Evolutionary conservation across 2,888 invertebrate species (phyloP).

Genomic region (Notodonta ziczac): DNA sequence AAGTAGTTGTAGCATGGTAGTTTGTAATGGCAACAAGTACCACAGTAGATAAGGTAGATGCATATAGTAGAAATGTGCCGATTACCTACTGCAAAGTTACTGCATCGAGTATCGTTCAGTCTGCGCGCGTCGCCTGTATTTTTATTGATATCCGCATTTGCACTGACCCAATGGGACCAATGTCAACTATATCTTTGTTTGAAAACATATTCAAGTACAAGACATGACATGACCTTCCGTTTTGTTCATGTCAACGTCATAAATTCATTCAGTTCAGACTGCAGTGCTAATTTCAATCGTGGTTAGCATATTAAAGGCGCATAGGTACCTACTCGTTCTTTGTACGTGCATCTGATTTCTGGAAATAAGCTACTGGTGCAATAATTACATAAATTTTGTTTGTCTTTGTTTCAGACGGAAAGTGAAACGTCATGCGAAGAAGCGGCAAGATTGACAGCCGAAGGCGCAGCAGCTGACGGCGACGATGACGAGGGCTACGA

Average conservation of each 20-base stretch:
- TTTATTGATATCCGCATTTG: conserved; percentile 22
- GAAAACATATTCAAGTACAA: too few relatives aligned
- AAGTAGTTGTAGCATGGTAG: not conserved
- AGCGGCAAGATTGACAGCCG: conserved; percentile 90
- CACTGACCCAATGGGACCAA: not conserved
- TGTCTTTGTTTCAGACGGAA: conserved; percentile 87
- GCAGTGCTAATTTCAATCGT: too few relatives aligned
- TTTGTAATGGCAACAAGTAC: not conserved
- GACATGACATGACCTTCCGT: too few relatives aligned
- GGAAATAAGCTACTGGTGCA: not conserved
- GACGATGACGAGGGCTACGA: conserved; percentile 87
- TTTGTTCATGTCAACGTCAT: too few relatives aligned
- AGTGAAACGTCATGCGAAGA: conserved; percentile 95
- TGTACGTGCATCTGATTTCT: not conserved
- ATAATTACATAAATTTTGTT: not conserved
- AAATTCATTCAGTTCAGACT: too few relatives aligned
- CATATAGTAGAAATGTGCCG: not conserved
- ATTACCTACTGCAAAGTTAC: conserved; percentile 35
- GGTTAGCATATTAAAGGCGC: too few relatives aligned
- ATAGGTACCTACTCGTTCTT: too few relatives aligned
- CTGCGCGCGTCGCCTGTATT: conserved; percentile 39
- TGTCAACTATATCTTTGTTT: not conserved
- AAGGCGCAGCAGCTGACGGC: conserved; percentile 83
- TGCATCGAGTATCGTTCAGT: conserved; percentile 32
- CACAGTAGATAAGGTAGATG: not conserved